Base-by-base conservation (phyloP, 1,140 invertebrate species). In the Saccostrea glomerata region DNA sequence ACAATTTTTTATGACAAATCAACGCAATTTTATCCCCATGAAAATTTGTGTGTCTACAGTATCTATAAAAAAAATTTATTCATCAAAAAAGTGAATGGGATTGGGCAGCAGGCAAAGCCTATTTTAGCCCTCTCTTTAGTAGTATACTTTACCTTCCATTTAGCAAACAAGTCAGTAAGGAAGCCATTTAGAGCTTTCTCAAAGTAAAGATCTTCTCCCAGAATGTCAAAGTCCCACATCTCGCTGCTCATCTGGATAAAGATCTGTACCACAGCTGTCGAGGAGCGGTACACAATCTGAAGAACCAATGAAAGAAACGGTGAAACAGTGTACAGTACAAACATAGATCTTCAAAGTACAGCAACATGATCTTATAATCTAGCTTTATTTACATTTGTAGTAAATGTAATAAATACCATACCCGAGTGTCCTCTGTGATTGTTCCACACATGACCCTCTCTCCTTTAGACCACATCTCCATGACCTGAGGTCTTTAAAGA, bases 151-250 rank as follows among this genome's bases (percentile, higher is more conserved):
- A 96, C 97, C 96, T 98, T 98, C 99, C 99, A 99, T 93, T 98
- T 99, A 89, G 97, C 97, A 96, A 99, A 99, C n/a, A 99, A 96
- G 95, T 99, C 98, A 3, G 97, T 96, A 13, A 99, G 95, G 94
- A 99, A 99, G 13, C 99, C 98, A 96, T 99, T 98, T 0, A 99
- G 98, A 84, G 98, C 98, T 91, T 96, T 97, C 91, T 96, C 96
- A 96, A 99, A 99, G 94, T 99, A 99, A 15, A 99, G 95, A 95
- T 99, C 99, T 36, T 77, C 70, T 7, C 99, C 99, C 94, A 99
- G 98, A 88, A 99, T 98, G 95, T 99, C 98, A 96, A 99, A 99
- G 93, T 99, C 98, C 99, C 99, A 99, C 99, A 99, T 99, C 96
- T 99, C 99, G 3, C 97, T 98, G 90, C 98, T 99, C 98, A 99